Percentiles rank a stretch among this genome's conserved stretches.
Evolutionary conservation across 2,888 invertebrate species (phyloP).

Genomic region (Temnothorax rugatulus): DNA sequence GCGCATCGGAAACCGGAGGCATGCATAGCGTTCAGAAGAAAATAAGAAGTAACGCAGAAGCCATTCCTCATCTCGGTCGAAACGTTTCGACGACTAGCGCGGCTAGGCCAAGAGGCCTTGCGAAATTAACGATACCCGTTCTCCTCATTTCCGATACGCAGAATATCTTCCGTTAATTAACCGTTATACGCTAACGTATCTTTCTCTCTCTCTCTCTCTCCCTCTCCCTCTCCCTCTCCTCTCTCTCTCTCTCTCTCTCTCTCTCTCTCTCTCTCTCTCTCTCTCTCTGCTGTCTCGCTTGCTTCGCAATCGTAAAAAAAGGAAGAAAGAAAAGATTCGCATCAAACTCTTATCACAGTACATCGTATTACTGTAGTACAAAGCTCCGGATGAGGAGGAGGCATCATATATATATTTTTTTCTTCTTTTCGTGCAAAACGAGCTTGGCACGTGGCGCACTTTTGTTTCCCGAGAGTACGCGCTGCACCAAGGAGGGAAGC

Average conservation of each 20-base stretch:
- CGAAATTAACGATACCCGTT: neutral
- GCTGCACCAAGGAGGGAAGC: conserved; percentile 77
- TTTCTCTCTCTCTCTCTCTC: conserved; percentile 28
- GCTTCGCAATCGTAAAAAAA: conserved; percentile 61
- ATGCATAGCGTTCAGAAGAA: neutral
- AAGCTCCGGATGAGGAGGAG: conserved; percentile 65
- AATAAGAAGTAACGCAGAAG: neutral
- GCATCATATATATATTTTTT: conserved; percentile 41
- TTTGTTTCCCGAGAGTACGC: conserved; percentile 52
- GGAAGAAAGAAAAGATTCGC: conserved; percentile 64
- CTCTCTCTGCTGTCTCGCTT: conserved; percentile 45
- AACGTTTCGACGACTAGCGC: neutral
- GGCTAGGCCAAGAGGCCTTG: neutral
- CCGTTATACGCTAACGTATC: conserved; percentile 7
- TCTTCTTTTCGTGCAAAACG: conserved; percentile 62
- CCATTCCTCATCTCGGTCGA: conserved; percentile 3
- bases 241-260: conserved; percentile 33
- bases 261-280: conserved; percentile 34
- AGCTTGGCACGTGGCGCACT: conserved; percentile 66
- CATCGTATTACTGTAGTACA: conserved; percentile 75
- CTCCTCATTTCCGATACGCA: conserved; percentile 10
- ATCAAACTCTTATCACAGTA: conserved; percentile 76
- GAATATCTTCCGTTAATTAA: conserved; percentile 3
- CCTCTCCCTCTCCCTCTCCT: too few species aligned
- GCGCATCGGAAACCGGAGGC: neutral